Evolutionary conservation across 2,113 vertebrate species (phyloP).

Genomic region (Vulpes ferrilata): DNA sequence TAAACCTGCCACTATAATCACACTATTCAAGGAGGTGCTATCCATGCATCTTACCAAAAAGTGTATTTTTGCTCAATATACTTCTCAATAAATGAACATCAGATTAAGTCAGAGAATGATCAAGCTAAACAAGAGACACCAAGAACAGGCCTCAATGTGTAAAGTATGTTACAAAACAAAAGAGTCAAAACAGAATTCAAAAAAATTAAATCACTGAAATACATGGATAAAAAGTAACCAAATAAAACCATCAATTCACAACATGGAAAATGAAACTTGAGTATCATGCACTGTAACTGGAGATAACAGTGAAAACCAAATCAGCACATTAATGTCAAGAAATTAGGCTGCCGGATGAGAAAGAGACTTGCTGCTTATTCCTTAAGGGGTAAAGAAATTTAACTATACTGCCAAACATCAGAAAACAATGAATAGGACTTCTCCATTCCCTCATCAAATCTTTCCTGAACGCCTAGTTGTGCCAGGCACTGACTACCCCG

Average conservation of each 20-base stretch:
- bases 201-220: conserved; percentile 22
- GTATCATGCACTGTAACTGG: neutral
- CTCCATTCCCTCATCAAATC: neutral
- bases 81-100: conserved; percentile 30
- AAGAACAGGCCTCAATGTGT: neutral
- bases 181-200: neutral
- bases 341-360: neutral
- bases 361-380: conserved; percentile 19
- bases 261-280: conserved; percentile 37
- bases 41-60: neutral
- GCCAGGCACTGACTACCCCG: neutral
- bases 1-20: neutral
- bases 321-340: conserved; percentile 12
- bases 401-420: conserved; percentile 20
- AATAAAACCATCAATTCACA: conserved; percentile 31
- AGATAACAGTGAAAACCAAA: conserved; percentile 40
- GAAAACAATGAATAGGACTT: conserved; percentile 25
- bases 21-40: neutral
- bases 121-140: conserved; percentile 8
- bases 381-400: neutral
- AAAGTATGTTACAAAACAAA: conserved; percentile 31
- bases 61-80: neutral
- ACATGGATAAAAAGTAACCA: conserved; percentile 20
- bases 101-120: neutral
- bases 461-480: neutral